Evolutionary conservation across 53 echinoderm and acorn worm species (phyloP).

Genomic region (Actinopyga echinites): DNA sequence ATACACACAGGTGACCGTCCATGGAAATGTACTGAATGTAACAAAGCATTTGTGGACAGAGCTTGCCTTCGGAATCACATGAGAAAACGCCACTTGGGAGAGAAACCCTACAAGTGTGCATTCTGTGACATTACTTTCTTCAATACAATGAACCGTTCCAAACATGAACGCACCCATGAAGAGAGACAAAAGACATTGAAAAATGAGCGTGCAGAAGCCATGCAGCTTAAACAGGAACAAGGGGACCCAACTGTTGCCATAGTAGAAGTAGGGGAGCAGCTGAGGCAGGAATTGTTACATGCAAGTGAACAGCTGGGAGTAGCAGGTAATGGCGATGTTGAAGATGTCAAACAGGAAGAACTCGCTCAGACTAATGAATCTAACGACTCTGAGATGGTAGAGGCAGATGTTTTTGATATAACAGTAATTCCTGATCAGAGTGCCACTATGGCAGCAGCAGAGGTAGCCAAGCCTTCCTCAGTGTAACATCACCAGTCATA

Average conservation of each 20-base stretch:
- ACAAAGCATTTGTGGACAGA: constrained; percentile 34
- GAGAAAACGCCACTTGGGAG: constrained; percentile 32
- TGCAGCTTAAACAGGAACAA: constrained; percentile 24
- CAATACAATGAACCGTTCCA: constrained; percentile 24
- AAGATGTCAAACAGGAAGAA: neutral
- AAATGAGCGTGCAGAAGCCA: constrained; percentile 11
- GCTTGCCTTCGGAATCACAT: constrained; percentile 44
- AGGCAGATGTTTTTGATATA: constrained; percentile 29
- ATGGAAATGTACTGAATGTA: constrained; percentile 42
- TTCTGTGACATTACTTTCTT: constrained; percentile 42
- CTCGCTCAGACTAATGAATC: neutral
- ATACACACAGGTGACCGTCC: constrained; percentile 38
- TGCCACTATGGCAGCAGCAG: neutral
- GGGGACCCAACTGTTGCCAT: neutral
- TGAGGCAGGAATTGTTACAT: neutral
- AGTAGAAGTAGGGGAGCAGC: neutral
- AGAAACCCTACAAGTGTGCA: constrained; percentile 43
- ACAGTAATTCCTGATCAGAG: constrained; percentile 30
- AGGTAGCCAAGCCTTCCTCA: neutral
- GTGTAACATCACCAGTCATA: neutral
- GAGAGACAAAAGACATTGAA: constrained; percentile 28
- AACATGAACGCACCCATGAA: constrained; percentile 35
- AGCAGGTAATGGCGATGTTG: neutral
- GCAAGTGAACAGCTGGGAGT: neutral
- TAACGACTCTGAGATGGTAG: constrained; percentile 13